Conservation (phyloP, 92 coral and sea anemone genomes). For the Umimayanthus chanpuru region DNA sequence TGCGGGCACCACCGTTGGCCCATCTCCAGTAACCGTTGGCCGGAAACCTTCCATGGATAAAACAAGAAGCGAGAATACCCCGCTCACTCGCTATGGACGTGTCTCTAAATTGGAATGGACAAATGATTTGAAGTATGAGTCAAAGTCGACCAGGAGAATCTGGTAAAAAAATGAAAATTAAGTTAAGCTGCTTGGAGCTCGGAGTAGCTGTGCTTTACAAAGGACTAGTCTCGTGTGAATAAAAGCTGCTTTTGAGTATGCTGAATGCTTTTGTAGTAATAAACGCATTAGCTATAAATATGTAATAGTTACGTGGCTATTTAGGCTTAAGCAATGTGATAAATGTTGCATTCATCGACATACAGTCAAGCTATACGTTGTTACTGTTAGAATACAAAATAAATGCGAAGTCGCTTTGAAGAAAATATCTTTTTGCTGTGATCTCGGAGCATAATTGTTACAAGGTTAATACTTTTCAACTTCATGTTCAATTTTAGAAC, state of each 20-base stretch:
- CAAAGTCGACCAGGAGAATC: neutral
- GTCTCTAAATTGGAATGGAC: neutral
- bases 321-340: neutral
- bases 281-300: neutral
- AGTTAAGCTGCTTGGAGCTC: neutral
- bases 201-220: neutral
- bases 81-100: slow-evolving; percentile 8
- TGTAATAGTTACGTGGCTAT: neutral
- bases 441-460: too few relatives aligned
- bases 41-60: neutral
- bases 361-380: neutral
- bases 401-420: neutral
- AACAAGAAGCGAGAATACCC: too few relatives aligned
- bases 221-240: neutral
- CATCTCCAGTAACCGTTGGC: neutral
- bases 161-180: too few relatives aligned
- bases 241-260: neutral
- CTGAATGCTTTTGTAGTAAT: neutral
- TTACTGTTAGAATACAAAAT: too few relatives aligned
- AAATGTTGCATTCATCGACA: too few relatives aligned
- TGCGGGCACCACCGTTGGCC: neutral
- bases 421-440: neutral
- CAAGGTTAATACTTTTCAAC: too few relatives aligned
- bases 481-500: too few relatives aligned
- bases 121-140: neutral